These are phyloP conservation scores for Melanotaenia nigrans DNA, from an alignment of 2,797 vertebrate genomes.

Conservation along the genomic window DNA sequence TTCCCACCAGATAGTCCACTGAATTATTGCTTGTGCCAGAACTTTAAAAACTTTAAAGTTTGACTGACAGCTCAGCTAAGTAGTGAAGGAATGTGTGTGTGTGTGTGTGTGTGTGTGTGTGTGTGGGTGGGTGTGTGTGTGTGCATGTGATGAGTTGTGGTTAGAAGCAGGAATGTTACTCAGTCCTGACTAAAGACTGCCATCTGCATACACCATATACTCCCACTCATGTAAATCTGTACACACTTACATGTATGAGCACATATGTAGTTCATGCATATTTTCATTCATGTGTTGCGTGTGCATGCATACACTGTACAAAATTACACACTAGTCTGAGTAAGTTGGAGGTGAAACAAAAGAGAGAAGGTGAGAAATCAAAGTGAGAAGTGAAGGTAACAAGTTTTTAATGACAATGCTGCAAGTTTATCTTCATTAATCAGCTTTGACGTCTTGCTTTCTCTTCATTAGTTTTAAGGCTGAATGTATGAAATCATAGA, in stretches of 20 bases:
- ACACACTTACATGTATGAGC: slow-evolving; percentile 14
- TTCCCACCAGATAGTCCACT: background rate
- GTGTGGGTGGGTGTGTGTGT: slow-evolving; percentile 7
- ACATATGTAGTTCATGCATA: slow-evolving; percentile 9
- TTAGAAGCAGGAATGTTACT: slow-evolving; percentile 52
- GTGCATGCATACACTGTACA: background rate
- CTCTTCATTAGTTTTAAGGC: slow-evolving; percentile 27
- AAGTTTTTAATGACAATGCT: slow-evolving; percentile 52
- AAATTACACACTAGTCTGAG: slow-evolving; percentile 22
- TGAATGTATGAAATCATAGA: slow-evolving; percentile 31
- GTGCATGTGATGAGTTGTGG: slow-evolving; percentile 44
- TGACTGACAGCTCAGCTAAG: slow-evolving; percentile 15
- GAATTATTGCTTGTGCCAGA: slow-evolving; percentile 22
- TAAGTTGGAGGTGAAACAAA: slow-evolving; percentile 42
- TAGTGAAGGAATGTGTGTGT: background rate
- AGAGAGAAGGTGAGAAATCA: slow-evolving; percentile 16
- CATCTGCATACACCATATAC: slow-evolving; percentile 36
- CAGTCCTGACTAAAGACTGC: slow-evolving; percentile 46
- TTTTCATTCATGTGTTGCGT: slow-evolving; percentile 4
- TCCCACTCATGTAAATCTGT: slow-evolving; percentile 14
- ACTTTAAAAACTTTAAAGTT: slow-evolving; percentile 24
- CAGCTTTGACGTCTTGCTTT: slow-evolving; percentile 17
- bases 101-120: slow-evolving; percentile 14
- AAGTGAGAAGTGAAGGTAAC: slow-evolving; percentile 44
- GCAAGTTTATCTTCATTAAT: slow-evolving; percentile 21